These are phyloP conservation scores for Lycocorax pyrrhopterus DNA, from an alignment of 2,113 vertebrate genomes.

Conservation along the genomic window DNA sequence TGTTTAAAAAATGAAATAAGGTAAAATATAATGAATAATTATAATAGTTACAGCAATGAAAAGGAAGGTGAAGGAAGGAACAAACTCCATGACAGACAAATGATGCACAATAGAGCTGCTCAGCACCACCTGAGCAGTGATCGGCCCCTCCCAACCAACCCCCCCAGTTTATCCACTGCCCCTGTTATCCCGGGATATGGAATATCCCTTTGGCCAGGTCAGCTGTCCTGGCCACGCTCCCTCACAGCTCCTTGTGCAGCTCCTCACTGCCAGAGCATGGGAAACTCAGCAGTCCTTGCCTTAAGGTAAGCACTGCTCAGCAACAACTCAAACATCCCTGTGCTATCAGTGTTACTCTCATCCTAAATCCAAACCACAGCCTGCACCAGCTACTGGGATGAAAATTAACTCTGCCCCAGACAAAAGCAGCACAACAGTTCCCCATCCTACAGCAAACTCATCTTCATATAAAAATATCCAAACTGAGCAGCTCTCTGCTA, in stretches of 20 bases:
- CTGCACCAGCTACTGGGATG: neutral
- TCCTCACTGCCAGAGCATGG: neutral
- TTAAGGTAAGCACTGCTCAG: neutral
- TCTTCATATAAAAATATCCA: neutral
- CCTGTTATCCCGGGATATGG: neutral
- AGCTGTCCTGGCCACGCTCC: neutral
- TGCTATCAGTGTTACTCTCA: neutral
- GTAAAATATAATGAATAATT: neutral
- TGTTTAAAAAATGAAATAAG: neutral
- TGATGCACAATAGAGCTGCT: neutral
- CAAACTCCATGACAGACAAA: neutral
- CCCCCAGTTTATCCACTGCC: neutral
- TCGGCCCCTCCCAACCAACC: accelerated
- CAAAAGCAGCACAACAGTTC: neutral
- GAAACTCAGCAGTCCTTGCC: neutral
- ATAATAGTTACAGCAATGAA: neutral
- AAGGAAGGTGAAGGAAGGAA: neutral
- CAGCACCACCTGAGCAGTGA: neutral
- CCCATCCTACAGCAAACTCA: neutral
- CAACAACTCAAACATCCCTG: neutral
- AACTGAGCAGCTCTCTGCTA: neutral
- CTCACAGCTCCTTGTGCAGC: neutral
- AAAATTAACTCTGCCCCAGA: neutral
- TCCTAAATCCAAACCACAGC: neutral
- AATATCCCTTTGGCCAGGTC: neutral